Base-by-base conservation (phyloP, 2,888 invertebrate genomes). In the Nematopogon swammerdamellus region DNA sequence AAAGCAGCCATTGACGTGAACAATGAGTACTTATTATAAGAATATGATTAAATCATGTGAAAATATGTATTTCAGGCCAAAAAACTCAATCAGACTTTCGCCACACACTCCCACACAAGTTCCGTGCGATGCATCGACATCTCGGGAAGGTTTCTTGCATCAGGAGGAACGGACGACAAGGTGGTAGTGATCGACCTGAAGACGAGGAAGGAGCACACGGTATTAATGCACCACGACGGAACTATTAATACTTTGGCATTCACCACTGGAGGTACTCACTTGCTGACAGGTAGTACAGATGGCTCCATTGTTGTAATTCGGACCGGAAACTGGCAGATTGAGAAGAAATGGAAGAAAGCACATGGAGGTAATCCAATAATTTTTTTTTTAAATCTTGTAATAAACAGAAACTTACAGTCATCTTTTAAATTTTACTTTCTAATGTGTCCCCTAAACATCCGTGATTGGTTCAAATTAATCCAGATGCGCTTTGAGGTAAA, bases 151-250 rank as follows among this genome's bases (percentile, higher is more conserved):
- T 89, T 87, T 65, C 66, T 96, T 47, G 95, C 93, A 1, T 92
- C 94, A 1, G 95, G 95, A 8, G 91, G 92, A 47, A 86, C 91
- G 1, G 97, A 97, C 70, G 97, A 97, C 71, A 86, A 89, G 53
- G 87, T 97, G 49, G 86, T 89, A 49, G 75, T 97, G 3, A 92
- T 94, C 56, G 91, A 95, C 63, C 83, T 97, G 77, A 84, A 85
- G 55, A 82, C 81, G 0, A 82, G 93, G 30, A 86, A 85, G 59
- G 92, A 95, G 64, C 84, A 88, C 52, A 92, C 92, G 42, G 86
- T 88, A 56, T 74, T 97, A 44, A 85, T 88, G 62, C 87, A 91
- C 55, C 97, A 97, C 62, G 82, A 85, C 63, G 91, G 94, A 63
- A 90, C 93, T 0, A 81, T 97, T 8, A 95, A 89, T 57, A 77